These are phyloP conservation scores for Sinopyrophorus schimmeli DNA, from an alignment of 2,888 invertebrate species.

Conservation along the genomic window DNA sequence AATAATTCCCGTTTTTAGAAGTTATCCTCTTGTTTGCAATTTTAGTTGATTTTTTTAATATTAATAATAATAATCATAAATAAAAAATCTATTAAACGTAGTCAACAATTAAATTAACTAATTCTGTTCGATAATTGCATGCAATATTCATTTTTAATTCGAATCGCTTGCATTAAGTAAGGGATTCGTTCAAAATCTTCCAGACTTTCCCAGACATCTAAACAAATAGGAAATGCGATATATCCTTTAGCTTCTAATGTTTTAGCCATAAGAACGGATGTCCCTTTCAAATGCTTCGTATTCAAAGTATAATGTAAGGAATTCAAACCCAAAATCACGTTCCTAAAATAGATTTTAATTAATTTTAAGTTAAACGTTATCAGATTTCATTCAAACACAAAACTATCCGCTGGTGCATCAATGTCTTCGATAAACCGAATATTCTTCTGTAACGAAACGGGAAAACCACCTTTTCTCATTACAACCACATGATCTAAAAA, in stretches of 20 bases:
- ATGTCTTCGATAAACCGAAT: slow-evolving; percentile 56
- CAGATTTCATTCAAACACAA: slow-evolving; percentile 54
- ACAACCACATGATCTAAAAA: slow-evolving; percentile 60
- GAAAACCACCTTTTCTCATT: slow-evolving; percentile 59
- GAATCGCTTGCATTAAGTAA: slow-evolving; percentile 65
- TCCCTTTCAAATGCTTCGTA: slow-evolving; percentile 60
- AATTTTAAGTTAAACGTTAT: no score
- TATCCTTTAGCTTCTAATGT: slow-evolving; percentile 63
- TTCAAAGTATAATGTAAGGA: slow-evolving; percentile 63
- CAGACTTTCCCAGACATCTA: slow-evolving; percentile 59
- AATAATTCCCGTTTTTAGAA: no score
- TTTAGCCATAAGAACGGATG: slow-evolving; percentile 58
- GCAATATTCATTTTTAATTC: slow-evolving; percentile 50
- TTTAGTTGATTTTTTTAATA: no score
- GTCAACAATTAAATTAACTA: no score
- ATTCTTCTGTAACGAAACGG: slow-evolving; percentile 54
- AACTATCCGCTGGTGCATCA: slow-evolving; percentile 50
- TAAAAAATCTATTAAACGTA: no score
- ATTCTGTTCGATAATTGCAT: slow-evolving; percentile 13
- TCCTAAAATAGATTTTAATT: slow-evolving; percentile 60
- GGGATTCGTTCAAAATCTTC: slow-evolving; percentile 64
- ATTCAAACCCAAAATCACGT: slow-evolving; percentile 61
- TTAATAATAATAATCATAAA: no score
- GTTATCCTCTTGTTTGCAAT: no score
- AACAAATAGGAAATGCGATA: slow-evolving; percentile 60